phyloP scores from a whole-genome alignment of 2,797 vertebrate genomes.

The Sparus aurata region DNA sequence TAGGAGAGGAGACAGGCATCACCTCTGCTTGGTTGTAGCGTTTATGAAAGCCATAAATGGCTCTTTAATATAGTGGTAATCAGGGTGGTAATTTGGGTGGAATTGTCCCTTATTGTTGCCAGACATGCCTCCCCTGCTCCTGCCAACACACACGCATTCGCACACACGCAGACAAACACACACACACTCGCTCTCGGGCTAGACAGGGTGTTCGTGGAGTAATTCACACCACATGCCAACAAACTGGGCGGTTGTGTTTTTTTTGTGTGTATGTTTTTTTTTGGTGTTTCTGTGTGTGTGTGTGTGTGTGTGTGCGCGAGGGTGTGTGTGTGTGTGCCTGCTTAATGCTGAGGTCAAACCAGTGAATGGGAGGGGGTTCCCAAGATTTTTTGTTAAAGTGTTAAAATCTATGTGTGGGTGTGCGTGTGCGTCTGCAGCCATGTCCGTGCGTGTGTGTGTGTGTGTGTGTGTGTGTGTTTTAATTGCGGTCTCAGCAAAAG shows the following conservation, averaged over 20 bases:
- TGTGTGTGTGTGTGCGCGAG: conserved; percentile 43
- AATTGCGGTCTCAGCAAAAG: conserved; percentile 86
- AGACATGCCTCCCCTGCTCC: conserved; percentile 80
- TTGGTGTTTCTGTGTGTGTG: conserved; percentile 43
- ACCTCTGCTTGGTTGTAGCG: conserved; percentile 79
- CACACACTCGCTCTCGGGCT: conserved; percentile 64
- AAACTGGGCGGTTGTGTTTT: conserved; percentile 82
- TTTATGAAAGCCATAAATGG: conserved; percentile 88
- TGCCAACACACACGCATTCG: conserved; percentile 76
- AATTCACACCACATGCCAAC: conserved; percentile 88
- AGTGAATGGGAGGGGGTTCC: conserved; percentile 78
- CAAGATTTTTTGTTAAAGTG: conserved; percentile 71
- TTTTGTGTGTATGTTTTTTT: conserved; percentile 48
- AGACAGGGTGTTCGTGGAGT: conserved; percentile 83
- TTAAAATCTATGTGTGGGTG: conserved; percentile 64
- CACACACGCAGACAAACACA: conserved; percentile 52
- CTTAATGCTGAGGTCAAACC: conserved; percentile 83
- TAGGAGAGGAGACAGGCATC: conserved; percentile 83
- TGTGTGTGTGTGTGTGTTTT: conserved; percentile 67
- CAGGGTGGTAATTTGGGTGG: conserved; percentile 86
- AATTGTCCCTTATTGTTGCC: conserved; percentile 89
- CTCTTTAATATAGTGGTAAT: conserved; percentile 88
- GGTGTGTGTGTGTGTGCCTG: conserved; percentile 63
- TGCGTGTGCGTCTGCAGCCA: conserved; percentile 47
- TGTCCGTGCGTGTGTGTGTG: conserved; percentile 41